Conservation (phyloP, 92 coral and sea anemone genomes). For the Palythoa grandis region DNA sequence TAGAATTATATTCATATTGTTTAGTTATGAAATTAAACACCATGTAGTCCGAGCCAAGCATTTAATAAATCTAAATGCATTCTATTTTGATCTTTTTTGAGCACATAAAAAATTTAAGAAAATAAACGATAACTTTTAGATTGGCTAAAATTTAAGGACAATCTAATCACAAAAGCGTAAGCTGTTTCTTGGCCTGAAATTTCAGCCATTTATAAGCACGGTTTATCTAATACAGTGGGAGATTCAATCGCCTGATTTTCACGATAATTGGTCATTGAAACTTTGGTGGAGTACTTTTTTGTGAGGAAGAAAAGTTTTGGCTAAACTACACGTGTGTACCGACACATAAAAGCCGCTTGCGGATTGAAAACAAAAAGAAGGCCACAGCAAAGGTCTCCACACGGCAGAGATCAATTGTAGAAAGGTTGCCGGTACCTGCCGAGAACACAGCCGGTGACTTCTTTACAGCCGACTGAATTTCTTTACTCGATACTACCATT, state of each 20-base stretch:
- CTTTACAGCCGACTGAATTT: slow-evolving; percentile 1
- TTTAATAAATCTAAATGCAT: no score
- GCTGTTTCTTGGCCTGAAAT: background rate
- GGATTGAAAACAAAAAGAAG: slow-evolving; percentile 30
- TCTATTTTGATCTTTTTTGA: background rate
- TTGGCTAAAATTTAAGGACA: background rate
- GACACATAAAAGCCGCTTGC: slow-evolving; percentile 3
- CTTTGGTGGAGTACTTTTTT: background rate
- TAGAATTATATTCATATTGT: no score
- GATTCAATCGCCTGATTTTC: background rate
- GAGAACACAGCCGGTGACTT: slow-evolving; percentile 17
- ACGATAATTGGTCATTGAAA: background rate
- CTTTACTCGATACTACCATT: slow-evolving; percentile 16
- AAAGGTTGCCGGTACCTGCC: slow-evolving; percentile 23
- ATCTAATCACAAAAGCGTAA: background rate
- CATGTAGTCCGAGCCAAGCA: background rate
- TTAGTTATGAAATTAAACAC: no score
- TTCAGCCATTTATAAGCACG: background rate
- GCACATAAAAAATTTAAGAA: background rate
- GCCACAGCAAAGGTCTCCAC: background rate
- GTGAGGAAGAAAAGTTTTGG: background rate
- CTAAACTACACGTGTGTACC: slow-evolving; percentile 32
- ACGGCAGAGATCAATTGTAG: slow-evolving; percentile 21
- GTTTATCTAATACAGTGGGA: background rate
- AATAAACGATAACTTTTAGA: background rate